Percentiles rank a stretch among this genome's conserved stretches.
phyloP scores from a whole-genome alignment of 2,113 vertebrate genomes.

The Formicarius rufipectus region DNA sequence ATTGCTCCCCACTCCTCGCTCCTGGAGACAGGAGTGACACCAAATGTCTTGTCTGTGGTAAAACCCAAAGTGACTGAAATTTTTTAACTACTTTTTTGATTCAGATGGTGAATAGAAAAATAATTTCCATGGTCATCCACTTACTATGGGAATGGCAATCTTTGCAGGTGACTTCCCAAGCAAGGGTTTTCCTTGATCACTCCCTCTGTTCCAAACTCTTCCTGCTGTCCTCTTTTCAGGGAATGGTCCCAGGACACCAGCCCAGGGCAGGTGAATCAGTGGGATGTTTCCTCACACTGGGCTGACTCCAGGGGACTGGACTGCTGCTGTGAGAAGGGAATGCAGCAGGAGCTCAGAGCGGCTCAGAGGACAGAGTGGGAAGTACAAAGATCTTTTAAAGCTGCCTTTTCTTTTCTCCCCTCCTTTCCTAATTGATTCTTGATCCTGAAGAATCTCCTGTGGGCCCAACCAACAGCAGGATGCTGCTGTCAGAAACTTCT shows the following conservation, averaged over 20 bases:
- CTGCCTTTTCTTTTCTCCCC: background rate
- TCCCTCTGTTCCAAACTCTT: background rate
- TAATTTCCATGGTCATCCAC: background rate
- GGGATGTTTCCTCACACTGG: background rate
- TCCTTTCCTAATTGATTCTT: background rate
- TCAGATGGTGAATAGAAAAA: background rate
- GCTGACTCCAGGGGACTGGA: background rate
- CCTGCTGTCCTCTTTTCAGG: background rate
- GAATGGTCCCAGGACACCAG: background rate
- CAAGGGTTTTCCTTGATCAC: background rate
- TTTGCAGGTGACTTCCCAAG: background rate
- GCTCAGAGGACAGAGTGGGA: background rate
- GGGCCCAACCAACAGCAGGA: background rate
- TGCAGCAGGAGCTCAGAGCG: fast-evolving
- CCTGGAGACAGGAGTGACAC: background rate
- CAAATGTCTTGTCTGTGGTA: background rate
- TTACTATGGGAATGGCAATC: background rate
- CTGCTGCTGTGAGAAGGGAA: background rate
- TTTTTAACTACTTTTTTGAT: background rate
- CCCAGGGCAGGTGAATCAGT: background rate
- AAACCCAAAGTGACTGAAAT: background rate
- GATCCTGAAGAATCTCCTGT: background rate
- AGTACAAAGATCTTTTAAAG: background rate
- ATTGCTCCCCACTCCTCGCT: background rate
- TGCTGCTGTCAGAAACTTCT: background rate